Evolutionary conservation across 2,888 invertebrate species (phyloP).

Genomic region (Lasioglossum figueresi): DNA sequence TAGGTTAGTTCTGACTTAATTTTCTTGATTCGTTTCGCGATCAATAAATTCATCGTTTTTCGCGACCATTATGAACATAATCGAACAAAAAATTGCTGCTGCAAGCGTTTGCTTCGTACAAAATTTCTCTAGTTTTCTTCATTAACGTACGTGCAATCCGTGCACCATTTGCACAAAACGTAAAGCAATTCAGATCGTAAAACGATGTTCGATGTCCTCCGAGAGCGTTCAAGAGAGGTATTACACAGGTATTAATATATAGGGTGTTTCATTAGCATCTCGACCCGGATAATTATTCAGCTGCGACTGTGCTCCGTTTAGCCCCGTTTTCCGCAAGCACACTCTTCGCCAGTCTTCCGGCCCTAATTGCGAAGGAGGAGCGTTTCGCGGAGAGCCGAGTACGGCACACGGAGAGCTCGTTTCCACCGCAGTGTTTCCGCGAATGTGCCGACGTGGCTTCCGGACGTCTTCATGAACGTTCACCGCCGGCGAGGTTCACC

Average conservation of each 20-base stretch:
- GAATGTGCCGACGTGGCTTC: constrained; percentile 7
- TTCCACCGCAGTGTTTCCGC: constrained; percentile 21
- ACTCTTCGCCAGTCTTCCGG: constrained; percentile 5
- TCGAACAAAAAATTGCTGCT: too few relatives aligned
- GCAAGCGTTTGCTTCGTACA: too few relatives aligned
- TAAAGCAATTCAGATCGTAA: too few relatives aligned
- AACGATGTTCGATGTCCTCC: not conserved
- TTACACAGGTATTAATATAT: not conserved
- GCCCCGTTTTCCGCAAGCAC: not conserved
- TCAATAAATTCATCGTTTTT: not conserved
- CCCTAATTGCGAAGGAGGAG: not conserved
- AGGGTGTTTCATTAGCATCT: constrained; percentile 1
- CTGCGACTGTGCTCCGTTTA: not conserved
- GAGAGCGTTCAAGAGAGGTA: not conserved
- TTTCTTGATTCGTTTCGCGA: not conserved
- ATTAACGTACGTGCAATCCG: too few relatives aligned
- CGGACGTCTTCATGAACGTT: constrained; percentile 1
- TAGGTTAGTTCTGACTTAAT: not conserved
- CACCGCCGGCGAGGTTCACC: not conserved
- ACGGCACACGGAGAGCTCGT: not conserved
- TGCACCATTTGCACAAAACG: too few relatives aligned
- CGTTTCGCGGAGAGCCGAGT: constrained; percentile 14
- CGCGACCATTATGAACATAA: not conserved
- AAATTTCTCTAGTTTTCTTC: too few relatives aligned
- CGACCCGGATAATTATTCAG: not conserved